Percentiles rank a stretch among this genome's conserved stretches.
Conservation (phyloP, 1,140 invertebrate species). For the Vanessa atalanta region DNA sequence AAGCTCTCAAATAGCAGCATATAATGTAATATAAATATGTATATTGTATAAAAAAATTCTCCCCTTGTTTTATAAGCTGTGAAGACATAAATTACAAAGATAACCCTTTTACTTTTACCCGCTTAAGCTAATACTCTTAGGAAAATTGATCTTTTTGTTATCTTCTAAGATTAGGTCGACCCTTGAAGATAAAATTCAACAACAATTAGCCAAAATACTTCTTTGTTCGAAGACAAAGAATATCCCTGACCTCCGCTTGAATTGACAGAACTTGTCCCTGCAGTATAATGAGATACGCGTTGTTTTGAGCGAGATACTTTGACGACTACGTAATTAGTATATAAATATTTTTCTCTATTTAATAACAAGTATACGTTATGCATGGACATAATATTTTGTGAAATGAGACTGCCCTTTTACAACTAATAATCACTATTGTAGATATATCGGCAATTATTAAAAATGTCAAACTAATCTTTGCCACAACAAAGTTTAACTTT, state of each 20-base stretch:
- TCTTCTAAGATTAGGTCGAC: neutral
- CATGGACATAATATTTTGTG: no score
- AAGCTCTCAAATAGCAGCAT: no score
- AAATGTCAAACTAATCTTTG: no score
- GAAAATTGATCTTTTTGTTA: slow-evolving; percentile 20
- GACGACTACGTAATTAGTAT: no score
- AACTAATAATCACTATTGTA: no score
- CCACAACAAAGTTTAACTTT: no score
- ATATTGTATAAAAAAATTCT: neutral
- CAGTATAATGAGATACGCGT: neutral
- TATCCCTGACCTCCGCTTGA: neutral
- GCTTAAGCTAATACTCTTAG: slow-evolving; percentile 14
- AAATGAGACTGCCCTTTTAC: no score
- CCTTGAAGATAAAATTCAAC: slow-evolving; percentile 14
- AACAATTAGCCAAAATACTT: slow-evolving; percentile 8
- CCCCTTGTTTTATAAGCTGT: slow-evolving; percentile 4
- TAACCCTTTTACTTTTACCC: slow-evolving; percentile 17
- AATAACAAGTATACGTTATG: no score
- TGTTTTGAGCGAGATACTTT: neutral
- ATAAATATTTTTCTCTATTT: no score
- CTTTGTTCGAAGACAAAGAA: slow-evolving; percentile 10
- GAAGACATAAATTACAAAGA: slow-evolving; percentile 13
- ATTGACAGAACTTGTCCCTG: neutral
- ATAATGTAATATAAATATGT: no score
- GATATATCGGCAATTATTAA: no score